phyloP scores from a whole-genome alignment of 2,113 vertebrate species.

The Empidonax alnorum region DNA sequence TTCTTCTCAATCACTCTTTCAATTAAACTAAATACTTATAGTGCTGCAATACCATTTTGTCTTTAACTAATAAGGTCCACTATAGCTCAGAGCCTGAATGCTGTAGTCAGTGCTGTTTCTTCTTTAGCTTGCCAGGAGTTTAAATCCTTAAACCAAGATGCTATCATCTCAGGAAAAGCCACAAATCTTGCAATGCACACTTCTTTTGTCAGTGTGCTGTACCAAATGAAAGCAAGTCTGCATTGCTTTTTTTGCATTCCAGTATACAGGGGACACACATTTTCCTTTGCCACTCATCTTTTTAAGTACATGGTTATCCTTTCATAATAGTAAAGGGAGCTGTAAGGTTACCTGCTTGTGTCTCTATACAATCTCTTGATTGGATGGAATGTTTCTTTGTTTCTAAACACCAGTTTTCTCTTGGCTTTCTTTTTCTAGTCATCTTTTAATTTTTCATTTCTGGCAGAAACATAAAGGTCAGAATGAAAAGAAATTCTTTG shows the following conservation, averaged over 20 bases:
- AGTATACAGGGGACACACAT: accelerated
- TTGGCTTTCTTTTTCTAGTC: background rate
- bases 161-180: background rate
- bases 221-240: background rate
- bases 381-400: background rate
- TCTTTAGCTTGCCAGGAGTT: background rate
- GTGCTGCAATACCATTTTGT: background rate
- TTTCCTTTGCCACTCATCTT: background rate
- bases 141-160: background rate
- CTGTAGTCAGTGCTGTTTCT: background rate
- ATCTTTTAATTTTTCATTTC: background rate
- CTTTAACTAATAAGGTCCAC: background rate
- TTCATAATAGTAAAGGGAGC: background rate
- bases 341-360: background rate
- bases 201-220: background rate
- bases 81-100: background rate
- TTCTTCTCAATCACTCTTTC: background rate
- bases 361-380: background rate
- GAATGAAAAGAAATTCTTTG: background rate
- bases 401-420: background rate
- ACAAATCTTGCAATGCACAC: background rate
- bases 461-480: background rate
- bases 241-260: background rate
- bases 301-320: background rate
- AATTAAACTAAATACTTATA: background rate